Evolutionary conservation across 2,113 vertebrate genomes (phyloP).

Genomic region (Clupea harengus): DNA sequence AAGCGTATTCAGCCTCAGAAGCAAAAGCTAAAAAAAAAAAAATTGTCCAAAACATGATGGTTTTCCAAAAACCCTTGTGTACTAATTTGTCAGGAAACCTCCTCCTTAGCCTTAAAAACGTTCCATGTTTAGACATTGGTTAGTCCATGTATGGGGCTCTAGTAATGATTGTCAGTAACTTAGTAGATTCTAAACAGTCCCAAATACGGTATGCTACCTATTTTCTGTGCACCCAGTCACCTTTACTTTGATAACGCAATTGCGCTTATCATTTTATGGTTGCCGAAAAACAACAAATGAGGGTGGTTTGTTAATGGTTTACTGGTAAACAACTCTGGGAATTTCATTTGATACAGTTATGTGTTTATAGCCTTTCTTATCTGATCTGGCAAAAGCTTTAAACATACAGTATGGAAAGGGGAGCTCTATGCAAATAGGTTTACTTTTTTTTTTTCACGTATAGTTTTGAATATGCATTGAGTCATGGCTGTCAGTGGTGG

Average conservation of each 20-base stretch:
- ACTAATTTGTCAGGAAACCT: too few species aligned
- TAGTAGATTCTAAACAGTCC: neutral
- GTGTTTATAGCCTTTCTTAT: neutral
- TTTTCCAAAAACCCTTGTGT: too few species aligned
- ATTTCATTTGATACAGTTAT: neutral
- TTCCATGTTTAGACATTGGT: too few species aligned
- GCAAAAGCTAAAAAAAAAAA: too few species aligned
- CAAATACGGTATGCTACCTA: neutral
- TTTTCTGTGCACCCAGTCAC: neutral
- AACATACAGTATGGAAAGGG: too few species aligned
- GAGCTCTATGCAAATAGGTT: too few species aligned
- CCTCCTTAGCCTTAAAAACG: too few species aligned
- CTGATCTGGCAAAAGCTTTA: neutral
- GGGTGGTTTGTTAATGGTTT: neutral
- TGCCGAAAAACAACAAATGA: neutral
- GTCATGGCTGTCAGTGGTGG: too few species aligned
- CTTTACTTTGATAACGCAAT: neutral
- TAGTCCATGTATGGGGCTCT: neutral
- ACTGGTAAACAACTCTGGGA: neutral
- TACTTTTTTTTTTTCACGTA: too few species aligned
- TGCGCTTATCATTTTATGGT: neutral
- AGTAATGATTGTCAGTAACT: neutral
- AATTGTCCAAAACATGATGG: too few species aligned
- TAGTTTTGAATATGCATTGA: too few species aligned
- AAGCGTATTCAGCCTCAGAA: too few species aligned